Evolutionary conservation across 2,113 vertebrate genomes (phyloP).

Genomic region (Aptenodytes forsteri): DNA sequence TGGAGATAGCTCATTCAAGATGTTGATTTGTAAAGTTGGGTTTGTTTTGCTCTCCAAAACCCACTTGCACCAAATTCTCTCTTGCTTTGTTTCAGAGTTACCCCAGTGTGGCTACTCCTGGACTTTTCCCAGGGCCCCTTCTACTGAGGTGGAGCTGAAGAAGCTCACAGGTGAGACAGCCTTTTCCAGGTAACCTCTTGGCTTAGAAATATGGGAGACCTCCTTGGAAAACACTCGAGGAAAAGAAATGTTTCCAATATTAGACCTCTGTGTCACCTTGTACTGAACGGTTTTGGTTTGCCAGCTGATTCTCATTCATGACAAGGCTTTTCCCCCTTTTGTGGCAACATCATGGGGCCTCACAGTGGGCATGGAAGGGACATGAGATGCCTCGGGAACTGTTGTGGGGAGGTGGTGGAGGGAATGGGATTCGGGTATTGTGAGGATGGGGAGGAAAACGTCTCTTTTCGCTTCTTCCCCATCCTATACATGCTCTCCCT

Average conservation of each 20-base stretch:
- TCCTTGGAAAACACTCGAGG: neutral
- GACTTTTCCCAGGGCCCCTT: neutral
- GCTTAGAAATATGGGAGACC: neutral
- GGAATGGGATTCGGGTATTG: neutral
- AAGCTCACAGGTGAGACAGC: neutral
- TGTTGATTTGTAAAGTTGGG: neutral
- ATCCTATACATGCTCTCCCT: neutral
- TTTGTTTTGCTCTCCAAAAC: neutral
- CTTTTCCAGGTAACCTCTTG: neutral
- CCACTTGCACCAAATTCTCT: neutral
- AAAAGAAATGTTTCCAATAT: neutral
- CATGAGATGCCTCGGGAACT: neutral
- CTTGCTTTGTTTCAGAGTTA: neutral
- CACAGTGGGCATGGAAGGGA: neutral
- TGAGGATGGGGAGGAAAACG: constrained; percentile 1
- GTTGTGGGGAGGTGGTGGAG: neutral
- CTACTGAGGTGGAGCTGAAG: neutral
- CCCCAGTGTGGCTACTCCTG: neutral
- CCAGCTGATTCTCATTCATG: neutral
- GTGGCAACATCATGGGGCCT: neutral
- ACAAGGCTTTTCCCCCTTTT: neutral
- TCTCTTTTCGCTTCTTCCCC: neutral
- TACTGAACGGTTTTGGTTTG: neutral
- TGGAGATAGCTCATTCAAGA: neutral
- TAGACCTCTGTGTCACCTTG: neutral